A percentile compares a stretch with the other conserved stretches of the same genome.
Evolutionary conservation across 2,113 vertebrate genomes (phyloP).

Genomic region (Craseonycteris thonglongyai): DNA sequence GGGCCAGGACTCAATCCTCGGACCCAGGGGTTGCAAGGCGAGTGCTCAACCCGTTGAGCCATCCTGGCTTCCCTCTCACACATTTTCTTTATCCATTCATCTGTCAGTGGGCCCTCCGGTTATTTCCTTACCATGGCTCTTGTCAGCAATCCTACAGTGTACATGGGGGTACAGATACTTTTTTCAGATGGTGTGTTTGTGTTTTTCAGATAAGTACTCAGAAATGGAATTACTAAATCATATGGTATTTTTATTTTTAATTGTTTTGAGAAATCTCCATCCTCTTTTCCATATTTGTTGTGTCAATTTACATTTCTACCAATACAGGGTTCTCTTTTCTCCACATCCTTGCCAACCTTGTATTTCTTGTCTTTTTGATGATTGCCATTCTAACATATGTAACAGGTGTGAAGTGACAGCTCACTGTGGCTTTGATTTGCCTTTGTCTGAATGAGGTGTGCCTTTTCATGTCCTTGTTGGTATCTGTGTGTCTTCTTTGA

Average conservation of each 20-base stretch:
- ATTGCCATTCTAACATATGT: not conserved
- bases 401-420: not conserved
- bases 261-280: not conserved
- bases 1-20: no score
- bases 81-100: not conserved
- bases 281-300: not conserved
- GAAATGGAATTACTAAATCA: not conserved
- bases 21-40: no score
- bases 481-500: no score
- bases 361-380: not conserved
- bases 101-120: not conserved
- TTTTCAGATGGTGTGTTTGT: not conserved
- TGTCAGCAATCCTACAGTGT: not conserved
- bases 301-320: not conserved
- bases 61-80: no score
- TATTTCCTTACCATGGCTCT: not conserved
- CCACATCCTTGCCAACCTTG: not conserved
- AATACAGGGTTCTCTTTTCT: not conserved
- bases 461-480: no score
- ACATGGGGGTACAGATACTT: not conserved
- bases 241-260: not conserved
- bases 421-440: not conserved
- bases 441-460: not conserved
- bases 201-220: not conserved
- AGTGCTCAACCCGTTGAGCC: no score